Evolutionary conservation across 2,888 invertebrate genomes (phyloP), one percentile per base, ranked within the genome.

Genomic region (Eupithecia pulchellata): DNA sequence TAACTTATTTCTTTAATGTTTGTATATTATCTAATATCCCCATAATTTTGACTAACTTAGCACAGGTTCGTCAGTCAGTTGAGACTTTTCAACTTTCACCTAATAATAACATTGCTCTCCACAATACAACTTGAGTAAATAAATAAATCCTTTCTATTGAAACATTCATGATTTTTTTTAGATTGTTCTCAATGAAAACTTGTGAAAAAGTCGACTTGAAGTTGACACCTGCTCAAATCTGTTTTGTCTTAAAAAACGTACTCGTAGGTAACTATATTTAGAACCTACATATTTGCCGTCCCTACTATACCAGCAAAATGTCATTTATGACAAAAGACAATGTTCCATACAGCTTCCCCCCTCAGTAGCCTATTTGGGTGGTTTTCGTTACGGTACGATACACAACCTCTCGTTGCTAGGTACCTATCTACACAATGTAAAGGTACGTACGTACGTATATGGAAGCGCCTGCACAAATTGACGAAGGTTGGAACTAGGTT

Each of bases 401-500:
- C 27, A 55, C 55, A 13, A 6, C 14, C 14, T 27, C 27, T 27
- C 27, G 27, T 27, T 27, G 13, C 27, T 27, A 27, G 0, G 14
- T 27, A 27, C 1, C 2, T 13, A 20, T 25, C 8, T 55, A 27
- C n/a, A n/a, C n/a, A n/a, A n/a, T n/a, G n/a, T n/a, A n/a, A n/a
- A n/a, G n/a, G n/a, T n/a, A n/a, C n/a, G n/a, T n/a, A n/a, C n/a
- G n/a, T 27, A 55, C 13, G 14, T 42, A 42, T 42, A 42, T 8
- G 8, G n/a, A 20, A n/a, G 55, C 13, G 27, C 55, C 27, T 55
- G 55, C 55, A 55, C 47, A 47, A 55, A 55, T 55, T 55, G 55
- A 25, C 55, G 55, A 55, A 27, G 27, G 55, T 55, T 55, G 55
- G 55, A 55, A 55, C 25, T 27, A 27, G 55, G 55, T 25, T 52